Conservation (phyloP, 37 sponge, comb jelly and placozoan species). For the Tethya wilhelma region DNA sequence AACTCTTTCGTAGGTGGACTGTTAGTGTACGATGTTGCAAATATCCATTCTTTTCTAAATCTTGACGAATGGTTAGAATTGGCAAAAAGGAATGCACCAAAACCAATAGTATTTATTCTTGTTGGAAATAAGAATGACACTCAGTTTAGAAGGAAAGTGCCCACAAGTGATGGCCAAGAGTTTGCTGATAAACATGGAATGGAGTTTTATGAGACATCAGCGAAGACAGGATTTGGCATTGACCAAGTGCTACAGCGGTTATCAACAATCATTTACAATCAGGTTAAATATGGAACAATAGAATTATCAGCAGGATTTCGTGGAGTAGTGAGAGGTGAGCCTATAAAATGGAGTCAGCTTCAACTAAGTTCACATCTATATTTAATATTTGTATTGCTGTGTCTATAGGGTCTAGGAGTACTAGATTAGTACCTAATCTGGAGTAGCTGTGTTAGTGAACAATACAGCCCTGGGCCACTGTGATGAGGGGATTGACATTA, state of each 20-base stretch:
- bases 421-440: too few relatives aligned
- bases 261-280: constrained; percentile 59
- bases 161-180: constrained; percentile 56
- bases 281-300: constrained; percentile 65
- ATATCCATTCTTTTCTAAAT: constrained; percentile 63
- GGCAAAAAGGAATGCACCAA: constrained; percentile 54
- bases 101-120: constrained; percentile 76
- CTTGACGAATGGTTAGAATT: constrained; percentile 84
- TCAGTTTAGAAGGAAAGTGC: constrained; percentile 57
- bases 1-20: constrained; percentile 87
- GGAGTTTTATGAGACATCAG: constrained; percentile 90
- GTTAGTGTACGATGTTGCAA: constrained; percentile 87
- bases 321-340: constrained; percentile 83
- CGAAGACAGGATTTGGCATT: constrained; percentile 61
- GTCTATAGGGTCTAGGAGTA: too few relatives aligned
- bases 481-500: too few relatives aligned
- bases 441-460: too few relatives aligned
- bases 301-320: constrained; percentile 82
- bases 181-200: constrained; percentile 71
- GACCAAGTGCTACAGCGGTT: constrained; percentile 71
- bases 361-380: too few relatives aligned
- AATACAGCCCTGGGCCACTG: too few relatives aligned
- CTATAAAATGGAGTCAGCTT: too few relatives aligned
- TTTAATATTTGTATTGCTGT: too few relatives aligned
- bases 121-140: constrained; percentile 87